Conservation (phyloP, 2,888 invertebrate species). For the Trissolcus brochymenae region DNA sequence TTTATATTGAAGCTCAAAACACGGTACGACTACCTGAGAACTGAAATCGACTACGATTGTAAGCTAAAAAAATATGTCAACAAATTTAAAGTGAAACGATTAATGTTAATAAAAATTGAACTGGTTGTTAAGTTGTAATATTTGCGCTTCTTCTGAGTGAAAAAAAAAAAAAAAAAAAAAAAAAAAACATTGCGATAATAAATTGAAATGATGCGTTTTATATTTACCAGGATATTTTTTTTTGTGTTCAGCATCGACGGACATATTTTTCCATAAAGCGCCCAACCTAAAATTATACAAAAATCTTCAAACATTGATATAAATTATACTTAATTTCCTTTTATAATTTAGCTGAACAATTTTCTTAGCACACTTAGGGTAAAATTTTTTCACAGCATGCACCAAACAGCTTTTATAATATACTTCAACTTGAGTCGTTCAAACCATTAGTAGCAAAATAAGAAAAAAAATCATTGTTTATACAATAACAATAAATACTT, state of each 20-base stretch:
- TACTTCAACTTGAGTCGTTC: too few species aligned
- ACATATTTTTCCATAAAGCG: slow-evolving; percentile 79
- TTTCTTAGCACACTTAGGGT: too few species aligned
- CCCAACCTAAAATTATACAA: slow-evolving; percentile 75
- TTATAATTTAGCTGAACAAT: too few species aligned
- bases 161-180: slow-evolving; percentile 4
- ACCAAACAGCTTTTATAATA: too few species aligned
- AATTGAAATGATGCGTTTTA: slow-evolving; percentile 16
- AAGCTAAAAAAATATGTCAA: too few species aligned
- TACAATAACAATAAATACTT: too few species aligned
- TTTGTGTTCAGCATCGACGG: slow-evolving; percentile 80
- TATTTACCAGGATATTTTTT: slow-evolving; percentile 80
- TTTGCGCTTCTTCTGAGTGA: neutral
- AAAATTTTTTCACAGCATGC: too few species aligned
- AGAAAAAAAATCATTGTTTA: too few species aligned
- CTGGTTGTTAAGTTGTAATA: slow-evolving; percentile 44
- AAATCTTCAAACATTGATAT: slow-evolving; percentile 34
- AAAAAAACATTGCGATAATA: slow-evolving; percentile 20
- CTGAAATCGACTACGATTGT: too few species aligned
- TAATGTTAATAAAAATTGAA: slow-evolving; percentile 33
- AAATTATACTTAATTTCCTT: too few species aligned
- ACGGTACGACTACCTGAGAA: neutral
- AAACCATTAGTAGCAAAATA: too few species aligned
- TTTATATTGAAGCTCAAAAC: slow-evolving; percentile 58
- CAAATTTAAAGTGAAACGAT: neutral